Percentiles rank a stretch among this genome's conserved stretches.
Evolutionary conservation across 1,140 invertebrate species (phyloP).

Genomic region (Drosophila equinoxialis): DNA sequence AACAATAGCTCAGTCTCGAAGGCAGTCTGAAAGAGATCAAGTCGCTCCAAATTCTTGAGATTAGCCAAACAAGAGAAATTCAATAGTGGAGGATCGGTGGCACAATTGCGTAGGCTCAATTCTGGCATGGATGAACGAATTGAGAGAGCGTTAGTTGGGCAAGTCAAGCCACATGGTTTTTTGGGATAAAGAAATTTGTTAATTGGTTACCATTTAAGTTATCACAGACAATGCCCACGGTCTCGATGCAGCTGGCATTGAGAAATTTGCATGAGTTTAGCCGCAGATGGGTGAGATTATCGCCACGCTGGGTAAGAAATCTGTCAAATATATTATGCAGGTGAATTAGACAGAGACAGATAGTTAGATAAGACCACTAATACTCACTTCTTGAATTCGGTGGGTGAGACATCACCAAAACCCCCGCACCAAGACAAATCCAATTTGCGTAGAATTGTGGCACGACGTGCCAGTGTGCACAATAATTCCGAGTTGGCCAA

Average conservation of each 20-base stretch:
- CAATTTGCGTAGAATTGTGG: conserved; percentile 89
- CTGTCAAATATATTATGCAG: conserved; percentile 78
- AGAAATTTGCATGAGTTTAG: conserved; percentile 91
- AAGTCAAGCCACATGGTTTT: no score
- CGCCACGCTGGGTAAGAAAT: conserved; percentile 88
- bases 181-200: not conserved
- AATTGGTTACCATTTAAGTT: conserved; percentile 87
- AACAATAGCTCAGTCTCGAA: conserved; percentile 87
- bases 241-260: conserved; percentile 86
- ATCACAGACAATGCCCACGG: conserved; percentile 86
- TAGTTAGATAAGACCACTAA: not conserved
- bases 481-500: conserved; percentile 84
- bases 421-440: conserved; percentile 95
- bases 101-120: conserved; percentile 86
- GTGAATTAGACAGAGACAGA: not conserved
- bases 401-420: conserved; percentile 84
- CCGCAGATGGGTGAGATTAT: conserved; percentile 87
- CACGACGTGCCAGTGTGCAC: conserved; percentile 83
- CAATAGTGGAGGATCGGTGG: conserved; percentile 83
- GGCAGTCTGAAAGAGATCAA: conserved; percentile 91
- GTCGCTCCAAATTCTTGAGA: conserved; percentile 87
- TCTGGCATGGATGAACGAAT: conserved; percentile 83
- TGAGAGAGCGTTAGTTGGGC: not conserved
- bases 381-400: conserved; percentile 77
- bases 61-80: conserved; percentile 87